Conservation (phyloP, 2,113 vertebrate genomes). For the Ameiurus melas region DNA sequence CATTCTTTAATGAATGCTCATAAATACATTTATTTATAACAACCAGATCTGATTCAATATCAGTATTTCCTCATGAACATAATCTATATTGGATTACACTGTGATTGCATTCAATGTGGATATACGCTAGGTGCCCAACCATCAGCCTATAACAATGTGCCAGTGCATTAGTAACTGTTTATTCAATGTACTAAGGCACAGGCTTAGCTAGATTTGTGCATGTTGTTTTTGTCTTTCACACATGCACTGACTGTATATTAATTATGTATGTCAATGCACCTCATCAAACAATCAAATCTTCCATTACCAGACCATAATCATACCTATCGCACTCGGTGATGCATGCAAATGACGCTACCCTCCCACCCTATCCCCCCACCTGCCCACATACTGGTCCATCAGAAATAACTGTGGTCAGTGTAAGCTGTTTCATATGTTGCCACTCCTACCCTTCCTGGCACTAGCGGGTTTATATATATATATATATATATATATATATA, state of each 20-base stretch:
- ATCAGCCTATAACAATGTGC: neutral
- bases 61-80: neutral
- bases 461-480: neutral
- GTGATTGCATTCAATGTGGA: neutral
- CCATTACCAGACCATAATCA: neutral
- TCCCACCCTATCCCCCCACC: neutral
- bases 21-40: neutral
- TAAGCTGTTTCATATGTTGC: neutral
- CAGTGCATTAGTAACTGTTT: neutral
- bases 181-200: neutral
- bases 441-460: neutral
- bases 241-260: too few relatives aligned
- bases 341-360: neutral
- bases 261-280: neutral
- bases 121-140: neutral
- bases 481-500: too few relatives aligned
- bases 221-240: neutral
- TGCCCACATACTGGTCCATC: neutral
- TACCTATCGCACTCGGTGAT: neutral
- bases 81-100: neutral
- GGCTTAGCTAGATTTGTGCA: neutral
- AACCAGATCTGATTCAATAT: neutral
- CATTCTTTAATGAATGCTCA: neutral
- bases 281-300: neutral
- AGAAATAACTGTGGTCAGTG: neutral